These are phyloP conservation scores for Drepana falcataria DNA, from an alignment of 2,888 invertebrate genomes.

Conservation along the genomic window DNA sequence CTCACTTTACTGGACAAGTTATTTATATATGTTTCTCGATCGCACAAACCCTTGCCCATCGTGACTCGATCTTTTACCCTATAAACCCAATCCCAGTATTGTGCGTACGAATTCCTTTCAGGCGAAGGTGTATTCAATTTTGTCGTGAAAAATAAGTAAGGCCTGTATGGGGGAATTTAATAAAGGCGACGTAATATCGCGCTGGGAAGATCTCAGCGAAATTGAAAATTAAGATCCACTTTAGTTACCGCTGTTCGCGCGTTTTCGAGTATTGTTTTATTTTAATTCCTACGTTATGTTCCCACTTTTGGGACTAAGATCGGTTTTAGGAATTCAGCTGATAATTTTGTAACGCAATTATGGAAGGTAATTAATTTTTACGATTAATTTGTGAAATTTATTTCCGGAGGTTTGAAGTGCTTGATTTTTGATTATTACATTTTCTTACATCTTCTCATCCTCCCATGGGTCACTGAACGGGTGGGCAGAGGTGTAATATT, in stretches of 20 bases:
- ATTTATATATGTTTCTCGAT: slow-evolving; percentile 55
- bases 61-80: slow-evolving; percentile 46
- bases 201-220: slow-evolving; percentile 43
- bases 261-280: slow-evolving; percentile 25
- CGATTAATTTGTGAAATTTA: not conserved
- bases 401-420: not conserved
- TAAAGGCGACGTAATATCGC: slow-evolving; percentile 53
- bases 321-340: not conserved
- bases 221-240: slow-evolving; percentile 61
- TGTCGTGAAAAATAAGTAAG: slow-evolving; percentile 56
- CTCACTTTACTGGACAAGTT: slow-evolving; percentile 70
- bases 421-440: not conserved
- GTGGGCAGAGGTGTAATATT: too few species aligned
- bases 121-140: slow-evolving; percentile 62
- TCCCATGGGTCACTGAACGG: too few species aligned
- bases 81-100: slow-evolving; percentile 67
- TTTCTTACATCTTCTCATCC: too few species aligned
- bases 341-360: not conserved
- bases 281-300: slow-evolving; percentile 17
- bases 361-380: not conserved
- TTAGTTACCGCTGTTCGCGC: slow-evolving; percentile 28
- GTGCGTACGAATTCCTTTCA: slow-evolving; percentile 54
- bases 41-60: slow-evolving; percentile 36
- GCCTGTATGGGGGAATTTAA: slow-evolving; percentile 52
- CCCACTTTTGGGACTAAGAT: slow-evolving; percentile 1